Percentiles rank a stretch among this genome's conserved stretches.
Conservation (phyloP, 2,797 vertebrate genomes). For the Lepidocolaptes lacrymiger region DNA sequence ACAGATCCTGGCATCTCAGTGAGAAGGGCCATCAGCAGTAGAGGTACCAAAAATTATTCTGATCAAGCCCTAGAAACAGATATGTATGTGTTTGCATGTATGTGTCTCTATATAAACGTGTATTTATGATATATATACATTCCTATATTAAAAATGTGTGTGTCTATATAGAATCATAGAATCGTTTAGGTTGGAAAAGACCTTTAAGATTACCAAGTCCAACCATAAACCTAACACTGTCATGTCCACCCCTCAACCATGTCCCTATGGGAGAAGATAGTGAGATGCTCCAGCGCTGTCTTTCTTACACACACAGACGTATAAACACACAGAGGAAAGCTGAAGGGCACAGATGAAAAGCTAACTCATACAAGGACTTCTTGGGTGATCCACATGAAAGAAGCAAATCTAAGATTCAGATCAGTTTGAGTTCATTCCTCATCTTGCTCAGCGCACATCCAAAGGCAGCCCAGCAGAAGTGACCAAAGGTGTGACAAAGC, state of each 20-base stretch:
- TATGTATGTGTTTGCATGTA: fast-evolving
- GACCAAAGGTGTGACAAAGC: not conserved
- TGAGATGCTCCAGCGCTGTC: not conserved
- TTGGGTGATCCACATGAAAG: not conserved
- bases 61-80: not conserved
- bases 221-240: not conserved
- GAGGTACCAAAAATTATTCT: not conserved
- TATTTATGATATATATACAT: not conserved
- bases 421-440: not conserved
- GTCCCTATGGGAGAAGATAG: not conserved
- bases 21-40: not conserved
- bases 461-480: not conserved
- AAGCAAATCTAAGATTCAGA: not conserved
- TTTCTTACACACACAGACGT: not conserved
- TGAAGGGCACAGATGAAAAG: not conserved
- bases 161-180: not conserved
- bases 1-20: not conserved
- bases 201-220: not conserved
- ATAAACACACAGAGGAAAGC: not conserved
- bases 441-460: not conserved
- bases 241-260: not conserved
- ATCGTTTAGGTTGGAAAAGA: not conserved
- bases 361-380: not conserved
- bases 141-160: not conserved
- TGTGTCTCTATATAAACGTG: not conserved